phyloP scores from a whole-genome alignment of 2,888 invertebrate genomes.

The Metellina segmentata region DNA sequence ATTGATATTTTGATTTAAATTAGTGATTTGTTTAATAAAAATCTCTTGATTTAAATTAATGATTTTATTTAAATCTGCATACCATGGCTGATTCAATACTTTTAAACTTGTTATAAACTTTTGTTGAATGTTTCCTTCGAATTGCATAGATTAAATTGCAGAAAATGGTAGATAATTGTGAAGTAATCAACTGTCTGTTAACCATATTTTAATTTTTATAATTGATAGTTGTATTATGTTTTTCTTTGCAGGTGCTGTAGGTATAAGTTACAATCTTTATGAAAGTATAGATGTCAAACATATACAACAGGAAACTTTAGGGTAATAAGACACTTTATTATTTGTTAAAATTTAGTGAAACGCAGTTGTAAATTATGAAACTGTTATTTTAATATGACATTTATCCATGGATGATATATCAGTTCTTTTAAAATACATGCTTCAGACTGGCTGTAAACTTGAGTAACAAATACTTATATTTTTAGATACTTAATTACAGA shows the following conservation, averaged over 20 bases:
- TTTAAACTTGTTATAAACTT: slow-evolving; percentile 1
- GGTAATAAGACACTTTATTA: slow-evolving; percentile 84
- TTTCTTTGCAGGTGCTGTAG: slow-evolving; percentile 85
- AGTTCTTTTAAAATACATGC: background rate
- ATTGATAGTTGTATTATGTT: background rate
- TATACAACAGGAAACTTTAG: slow-evolving; percentile 94
- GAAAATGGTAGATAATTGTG: background rate
- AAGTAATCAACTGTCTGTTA: background rate
- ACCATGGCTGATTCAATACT: slow-evolving; percentile 2
- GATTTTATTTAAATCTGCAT: no score
- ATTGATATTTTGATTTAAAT: no score
- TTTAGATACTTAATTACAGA: slow-evolving; percentile 83
- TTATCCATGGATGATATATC: background rate
- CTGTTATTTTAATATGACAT: background rate
- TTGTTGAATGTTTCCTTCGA: no score
- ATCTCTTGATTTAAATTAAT: no score
- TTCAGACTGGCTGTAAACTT: slow-evolving; percentile 6
- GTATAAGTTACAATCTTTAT: slow-evolving; percentile 87
- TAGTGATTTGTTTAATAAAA: no score
- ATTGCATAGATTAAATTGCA: no score
- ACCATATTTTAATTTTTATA: background rate
- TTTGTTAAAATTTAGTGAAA: background rate
- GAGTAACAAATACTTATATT: slow-evolving; percentile 37
- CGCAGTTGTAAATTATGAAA: background rate
- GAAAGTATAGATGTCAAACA: slow-evolving; percentile 93